Percentiles rank a stretch among this genome's conserved stretches.
Evolutionary conservation across 2,888 invertebrate species (phyloP).

Genomic region (Ichneumon xanthorius): DNA sequence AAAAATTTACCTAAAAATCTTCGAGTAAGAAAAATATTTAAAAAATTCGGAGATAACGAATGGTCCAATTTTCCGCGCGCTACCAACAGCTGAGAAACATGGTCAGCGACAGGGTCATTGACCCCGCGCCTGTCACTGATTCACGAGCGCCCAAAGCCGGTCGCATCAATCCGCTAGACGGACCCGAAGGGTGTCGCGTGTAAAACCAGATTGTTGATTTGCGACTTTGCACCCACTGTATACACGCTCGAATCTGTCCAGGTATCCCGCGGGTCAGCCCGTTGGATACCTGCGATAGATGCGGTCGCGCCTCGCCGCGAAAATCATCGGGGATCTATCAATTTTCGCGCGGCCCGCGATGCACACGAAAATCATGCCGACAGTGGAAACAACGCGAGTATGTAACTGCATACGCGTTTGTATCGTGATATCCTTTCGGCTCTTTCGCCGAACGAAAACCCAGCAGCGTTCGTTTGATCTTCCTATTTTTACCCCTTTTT

Average conservation of each 20-base stretch:
- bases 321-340: slow-evolving; percentile 43
- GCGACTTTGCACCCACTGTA: slow-evolving; percentile 39
- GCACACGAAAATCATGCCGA: background rate
- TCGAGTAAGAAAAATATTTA: background rate
- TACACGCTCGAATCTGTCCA: background rate
- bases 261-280: slow-evolving; percentile 22
- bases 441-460: background rate
- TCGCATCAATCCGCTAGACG: slow-evolving; percentile 60
- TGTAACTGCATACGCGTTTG: slow-evolving; percentile 13
- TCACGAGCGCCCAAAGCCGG: slow-evolving; percentile 50
- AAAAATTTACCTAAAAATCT: background rate
- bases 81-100: background rate
- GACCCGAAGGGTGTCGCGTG: slow-evolving; percentile 56
- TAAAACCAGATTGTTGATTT: slow-evolving; percentile 62
- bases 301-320: slow-evolving; percentile 45
- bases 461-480: slow-evolving; percentile 56
- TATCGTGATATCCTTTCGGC: slow-evolving; percentile 34
- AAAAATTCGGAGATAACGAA: background rate
- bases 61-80: background rate
- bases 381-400: background rate
- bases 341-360: background rate
- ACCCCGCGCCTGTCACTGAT: slow-evolving; percentile 23
- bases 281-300: background rate
- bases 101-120: slow-evolving; percentile 1
- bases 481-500: slow-evolving; percentile 7